These are phyloP conservation scores for Trachemys scripta DNA, from an alignment of 2,113 vertebrate species.

Conservation along the genomic window DNA sequence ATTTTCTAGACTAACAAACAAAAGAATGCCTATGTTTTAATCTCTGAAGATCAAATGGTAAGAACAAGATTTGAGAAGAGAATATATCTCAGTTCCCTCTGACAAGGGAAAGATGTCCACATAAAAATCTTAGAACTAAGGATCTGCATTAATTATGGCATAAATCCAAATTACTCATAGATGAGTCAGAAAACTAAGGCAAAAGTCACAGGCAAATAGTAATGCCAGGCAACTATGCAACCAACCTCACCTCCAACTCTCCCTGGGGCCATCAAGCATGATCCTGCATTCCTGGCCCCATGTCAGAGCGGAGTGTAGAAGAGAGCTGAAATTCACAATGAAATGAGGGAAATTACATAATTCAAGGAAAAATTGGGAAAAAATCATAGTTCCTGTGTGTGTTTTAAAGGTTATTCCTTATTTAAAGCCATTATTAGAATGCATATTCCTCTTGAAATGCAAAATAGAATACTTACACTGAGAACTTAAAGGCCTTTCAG, in stretches of 20 bases:
- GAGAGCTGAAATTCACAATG: background rate
- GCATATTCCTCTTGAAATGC: background rate
- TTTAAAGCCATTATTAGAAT: background rate
- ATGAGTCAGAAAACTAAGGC: background rate
- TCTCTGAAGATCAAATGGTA: background rate
- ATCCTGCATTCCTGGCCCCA: background rate
- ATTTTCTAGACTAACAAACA: background rate
- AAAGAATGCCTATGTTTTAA: background rate
- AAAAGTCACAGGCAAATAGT: background rate
- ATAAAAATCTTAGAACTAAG: background rate
- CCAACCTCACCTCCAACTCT: background rate
- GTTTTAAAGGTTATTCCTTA: background rate
- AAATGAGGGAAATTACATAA: background rate
- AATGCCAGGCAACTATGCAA: background rate
- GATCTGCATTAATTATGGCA: background rate
- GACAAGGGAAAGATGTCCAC: background rate
- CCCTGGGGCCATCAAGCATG: background rate
- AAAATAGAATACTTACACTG: conserved; percentile 79
- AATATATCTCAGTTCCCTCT: background rate
- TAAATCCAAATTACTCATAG: background rate
- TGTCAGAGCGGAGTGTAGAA: background rate
- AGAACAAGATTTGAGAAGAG: background rate
- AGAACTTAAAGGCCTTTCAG: conserved; percentile 51
- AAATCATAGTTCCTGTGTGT: background rate
- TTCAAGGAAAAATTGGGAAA: background rate